A percentile compares a stretch with the other conserved stretches of the same genome.
Evolutionary conservation across 1,140 invertebrate genomes (phyloP).

Genomic region (Caenorhabditis briggsae): DNA sequence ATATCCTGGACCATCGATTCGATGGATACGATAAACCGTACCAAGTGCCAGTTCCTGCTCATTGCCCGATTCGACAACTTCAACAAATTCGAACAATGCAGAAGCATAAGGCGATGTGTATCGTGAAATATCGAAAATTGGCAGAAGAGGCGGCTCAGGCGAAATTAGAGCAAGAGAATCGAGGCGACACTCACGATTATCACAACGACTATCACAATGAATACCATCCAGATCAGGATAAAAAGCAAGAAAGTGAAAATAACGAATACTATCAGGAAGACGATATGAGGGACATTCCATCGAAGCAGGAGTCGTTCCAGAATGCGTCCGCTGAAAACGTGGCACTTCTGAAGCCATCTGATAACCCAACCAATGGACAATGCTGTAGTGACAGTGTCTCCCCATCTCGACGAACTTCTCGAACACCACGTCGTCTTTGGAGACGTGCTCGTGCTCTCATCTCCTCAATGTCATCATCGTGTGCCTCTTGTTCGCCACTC

Average conservation of each 20-base stretch:
- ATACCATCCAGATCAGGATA: no score
- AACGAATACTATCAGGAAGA: no score
- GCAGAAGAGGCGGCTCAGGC: no score
- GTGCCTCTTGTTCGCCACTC: slow-evolving; percentile 18
- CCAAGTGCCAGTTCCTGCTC: neutral
- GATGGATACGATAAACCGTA: slow-evolving; percentile 44
- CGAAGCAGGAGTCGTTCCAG: no score
- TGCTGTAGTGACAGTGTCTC: neutral
- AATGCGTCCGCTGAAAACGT: neutral
- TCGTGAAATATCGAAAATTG: no score
- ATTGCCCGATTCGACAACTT: neutral
- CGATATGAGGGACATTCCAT: no score
- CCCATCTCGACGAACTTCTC: neutral
- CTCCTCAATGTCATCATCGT: slow-evolving; percentile 31
- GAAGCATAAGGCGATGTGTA: neutral
- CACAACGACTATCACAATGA: no score
- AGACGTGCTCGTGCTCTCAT: slow-evolving; percentile 15
- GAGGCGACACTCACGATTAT: no score
- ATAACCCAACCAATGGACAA: neutral
- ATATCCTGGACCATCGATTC: slow-evolving; percentile 39
- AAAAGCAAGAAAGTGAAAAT: no score
- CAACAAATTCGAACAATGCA: slow-evolving; percentile 22
- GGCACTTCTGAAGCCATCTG: slow-evolving; percentile 5
- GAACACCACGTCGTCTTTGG: slow-evolving; percentile 23
- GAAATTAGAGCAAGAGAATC: neutral